Evolutionary conservation across 2,797 vertebrate genomes (phyloP).

Genomic region (Lutra lutra): DNA sequence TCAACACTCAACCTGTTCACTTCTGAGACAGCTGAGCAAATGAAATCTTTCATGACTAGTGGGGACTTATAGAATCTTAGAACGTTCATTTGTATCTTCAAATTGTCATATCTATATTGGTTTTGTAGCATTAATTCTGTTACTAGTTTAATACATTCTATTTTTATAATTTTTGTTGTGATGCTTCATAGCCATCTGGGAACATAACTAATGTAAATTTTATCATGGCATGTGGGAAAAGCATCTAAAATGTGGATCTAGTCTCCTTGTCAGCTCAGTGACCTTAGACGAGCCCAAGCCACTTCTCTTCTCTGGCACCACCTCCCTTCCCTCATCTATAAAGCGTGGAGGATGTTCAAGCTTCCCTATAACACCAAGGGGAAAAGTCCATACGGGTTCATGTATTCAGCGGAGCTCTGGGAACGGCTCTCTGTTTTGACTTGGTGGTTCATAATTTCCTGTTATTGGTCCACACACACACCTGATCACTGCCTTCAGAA

Average conservation of each 20-base stretch:
- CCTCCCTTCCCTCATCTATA: not conserved
- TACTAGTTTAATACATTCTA: not conserved
- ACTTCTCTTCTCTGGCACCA: not conserved
- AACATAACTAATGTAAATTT: not conserved
- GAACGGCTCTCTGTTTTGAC: not conserved
- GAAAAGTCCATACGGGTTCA: fast-evolving
- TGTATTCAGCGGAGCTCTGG: not conserved
- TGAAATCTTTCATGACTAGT: not conserved
- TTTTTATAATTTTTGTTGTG: not conserved
- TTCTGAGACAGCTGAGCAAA: not conserved
- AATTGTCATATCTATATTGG: not conserved
- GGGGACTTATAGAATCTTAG: not conserved
- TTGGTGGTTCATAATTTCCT: not conserved
- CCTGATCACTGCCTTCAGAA: not conserved
- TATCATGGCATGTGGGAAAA: not conserved
- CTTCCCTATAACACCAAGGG: not conserved
- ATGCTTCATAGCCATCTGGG: not conserved
- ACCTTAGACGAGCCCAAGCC: not conserved
- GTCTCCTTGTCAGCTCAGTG: not conserved
- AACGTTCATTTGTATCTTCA: not conserved
- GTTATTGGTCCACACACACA: not conserved
- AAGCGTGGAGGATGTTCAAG: not conserved
- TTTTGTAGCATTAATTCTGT: not conserved
- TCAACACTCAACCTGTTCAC: not conserved
- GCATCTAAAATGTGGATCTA: not conserved